Evolutionary conservation across 2,888 invertebrate genomes (phyloP).

Genomic region (Tipula vernalis): DNA sequence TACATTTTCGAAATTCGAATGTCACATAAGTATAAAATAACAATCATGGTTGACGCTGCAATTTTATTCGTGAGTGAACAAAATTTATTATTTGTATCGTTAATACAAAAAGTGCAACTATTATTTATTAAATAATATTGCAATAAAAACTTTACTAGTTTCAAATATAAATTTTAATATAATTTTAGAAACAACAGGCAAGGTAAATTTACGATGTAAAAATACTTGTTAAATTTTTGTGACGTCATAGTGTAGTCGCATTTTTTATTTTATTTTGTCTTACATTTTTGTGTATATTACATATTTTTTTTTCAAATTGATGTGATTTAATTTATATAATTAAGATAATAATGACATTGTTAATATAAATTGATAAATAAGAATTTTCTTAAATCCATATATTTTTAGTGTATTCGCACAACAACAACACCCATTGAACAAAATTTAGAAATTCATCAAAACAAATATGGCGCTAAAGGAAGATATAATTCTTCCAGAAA

Average conservation of each 20-base stretch:
- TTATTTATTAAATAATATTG: neutral
- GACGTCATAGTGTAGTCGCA: neutral
- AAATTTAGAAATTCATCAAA: neutral
- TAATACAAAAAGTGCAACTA: neutral
- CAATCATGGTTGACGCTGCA: neutral
- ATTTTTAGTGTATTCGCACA: neutral
- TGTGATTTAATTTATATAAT: neutral
- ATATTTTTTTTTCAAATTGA: too few species aligned
- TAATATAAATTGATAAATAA: neutral
- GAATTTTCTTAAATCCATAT: neutral
- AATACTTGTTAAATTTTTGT: neutral
- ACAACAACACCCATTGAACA: neutral
- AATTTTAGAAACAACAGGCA: neutral
- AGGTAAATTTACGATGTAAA: neutral
- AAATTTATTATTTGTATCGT: neutral
- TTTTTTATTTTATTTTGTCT: neutral
- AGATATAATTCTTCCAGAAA: constrained; percentile 32
- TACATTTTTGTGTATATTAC: neutral
- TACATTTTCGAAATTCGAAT: neutral
- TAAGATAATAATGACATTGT: neutral
- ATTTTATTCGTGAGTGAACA: neutral
- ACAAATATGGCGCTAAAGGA: constrained; percentile 8
- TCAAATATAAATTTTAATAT: neutral
- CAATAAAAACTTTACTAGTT: neutral
- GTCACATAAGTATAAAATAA: neutral